Evolutionary conservation across 2,888 invertebrate species (phyloP), one percentile per base, ranked within the genome.

Genomic region (Linnaemya vulpina): DNA sequence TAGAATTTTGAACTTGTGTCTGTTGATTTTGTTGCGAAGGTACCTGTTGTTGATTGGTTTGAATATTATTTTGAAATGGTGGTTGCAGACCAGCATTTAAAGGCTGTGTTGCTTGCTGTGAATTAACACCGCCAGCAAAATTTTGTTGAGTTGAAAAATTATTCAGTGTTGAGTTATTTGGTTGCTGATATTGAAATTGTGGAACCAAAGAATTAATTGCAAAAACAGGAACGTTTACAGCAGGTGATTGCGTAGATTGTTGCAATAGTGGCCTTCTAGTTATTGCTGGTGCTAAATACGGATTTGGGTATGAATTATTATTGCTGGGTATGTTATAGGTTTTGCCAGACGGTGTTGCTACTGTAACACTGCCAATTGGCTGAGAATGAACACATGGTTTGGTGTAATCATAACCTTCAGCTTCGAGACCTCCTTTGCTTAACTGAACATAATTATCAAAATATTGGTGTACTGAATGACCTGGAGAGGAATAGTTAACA

Each of bases 221-320:
- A 40, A 84, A 87, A 65, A 62, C 70, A 25, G 84, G 84, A 40
- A 79, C 75, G 20, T 79, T 86, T 38, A 43, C 30, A 1, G 74
- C 49, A 7, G 77, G n/a, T 17, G 75, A 3, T 55, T 68, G 81
- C 22, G 79, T 75, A 15, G 80, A 25, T 46, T 75, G 78, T 46
- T 87, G 88, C 60, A 38, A 10, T 40, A 89, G 89, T 1, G 89
- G 89, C 49, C 88, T 89, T 83, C 89, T 90, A 20, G 89, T 88
- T 17, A 91, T 84, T 25, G 89, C 87, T 40, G 92, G 92, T 3
- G 92, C 92, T 74, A 92, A 86, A 84, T 92, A 92, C 30, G 92
- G 91, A 81, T 88, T 88, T n/a, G 87, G 88, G 9, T 89, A 89
- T 5, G 89, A 90, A 82, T 89, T 88, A 68, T 91, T 91, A 60